Conservation (phyloP, 2,797 vertebrate species). For the Epinephelus awoara region DNA sequence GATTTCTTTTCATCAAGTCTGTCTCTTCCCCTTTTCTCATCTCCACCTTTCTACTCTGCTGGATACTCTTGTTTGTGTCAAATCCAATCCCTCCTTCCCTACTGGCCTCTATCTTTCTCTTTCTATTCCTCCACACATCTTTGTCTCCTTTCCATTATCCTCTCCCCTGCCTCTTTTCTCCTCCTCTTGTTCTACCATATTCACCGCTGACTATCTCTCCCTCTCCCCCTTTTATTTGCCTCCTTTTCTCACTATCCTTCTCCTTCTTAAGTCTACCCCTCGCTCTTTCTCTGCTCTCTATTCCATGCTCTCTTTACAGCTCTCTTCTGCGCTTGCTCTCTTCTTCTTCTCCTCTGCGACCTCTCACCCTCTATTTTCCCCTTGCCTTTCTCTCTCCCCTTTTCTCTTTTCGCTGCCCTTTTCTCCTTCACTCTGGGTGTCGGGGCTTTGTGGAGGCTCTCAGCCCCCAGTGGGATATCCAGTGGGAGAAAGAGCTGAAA, state of each 20-base stretch:
- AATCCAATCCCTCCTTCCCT: conserved; percentile 70
- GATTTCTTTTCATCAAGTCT: conserved; percentile 80
- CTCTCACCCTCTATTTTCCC: conserved; percentile 78
- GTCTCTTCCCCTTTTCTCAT: conserved; percentile 74
- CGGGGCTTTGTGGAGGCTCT: conserved; percentile 76
- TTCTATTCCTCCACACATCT: conserved; percentile 63
- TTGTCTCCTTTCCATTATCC: conserved; percentile 75
- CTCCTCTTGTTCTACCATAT: conserved; percentile 61
- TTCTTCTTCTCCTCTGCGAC: conserved; percentile 59
- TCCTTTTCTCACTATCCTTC: conserved; percentile 65
- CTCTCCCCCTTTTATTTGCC: conserved; percentile 55
- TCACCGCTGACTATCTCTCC: conserved; percentile 58
- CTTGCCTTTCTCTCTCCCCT: conserved; percentile 56
- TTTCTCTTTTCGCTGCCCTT: conserved; percentile 70
- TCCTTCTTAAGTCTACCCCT: conserved; percentile 59
- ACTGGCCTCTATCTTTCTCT: conserved; percentile 51
- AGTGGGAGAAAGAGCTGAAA: conserved; percentile 64
- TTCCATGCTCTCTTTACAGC: conserved; percentile 64
- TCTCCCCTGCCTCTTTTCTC: conserved; percentile 57
- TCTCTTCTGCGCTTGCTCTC: conserved; percentile 51
- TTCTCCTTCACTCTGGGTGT: conserved; percentile 74
- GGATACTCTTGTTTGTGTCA: conserved; percentile 76
- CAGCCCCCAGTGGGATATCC: conserved; percentile 71
- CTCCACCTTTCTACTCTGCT: conserved; percentile 75
- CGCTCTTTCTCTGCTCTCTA: conserved; percentile 62